Evolutionary conservation across 2,888 invertebrate species (phyloP).

Genomic region (Automeris io): DNA sequence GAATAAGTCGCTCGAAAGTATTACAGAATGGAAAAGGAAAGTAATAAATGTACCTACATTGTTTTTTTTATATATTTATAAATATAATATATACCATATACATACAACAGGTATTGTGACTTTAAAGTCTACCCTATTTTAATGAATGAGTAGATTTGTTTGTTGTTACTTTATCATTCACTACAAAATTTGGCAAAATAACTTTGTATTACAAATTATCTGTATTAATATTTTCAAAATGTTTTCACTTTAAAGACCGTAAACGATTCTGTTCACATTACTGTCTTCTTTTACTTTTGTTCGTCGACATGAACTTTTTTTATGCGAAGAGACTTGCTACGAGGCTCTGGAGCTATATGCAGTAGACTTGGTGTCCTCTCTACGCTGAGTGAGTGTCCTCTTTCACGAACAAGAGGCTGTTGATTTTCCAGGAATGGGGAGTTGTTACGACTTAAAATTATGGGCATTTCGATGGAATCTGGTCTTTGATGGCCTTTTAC

Average conservation of each 20-base stretch:
- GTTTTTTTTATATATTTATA: no score
- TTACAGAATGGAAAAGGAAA: no score
- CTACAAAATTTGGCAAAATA: slow-evolving; percentile 14
- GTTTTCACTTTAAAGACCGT: no score
- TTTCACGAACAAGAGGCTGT: slow-evolving; percentile 36
- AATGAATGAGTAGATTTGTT: no score
- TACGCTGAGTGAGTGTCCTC: slow-evolving; percentile 55
- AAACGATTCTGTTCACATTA: slow-evolving; percentile 5
- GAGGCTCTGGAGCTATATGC: slow-evolving; percentile 40
- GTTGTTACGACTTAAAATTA: slow-evolving; percentile 33
- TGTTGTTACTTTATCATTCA: background rate
- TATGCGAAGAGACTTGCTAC: slow-evolving; percentile 63
- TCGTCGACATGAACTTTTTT: slow-evolving; percentile 38
- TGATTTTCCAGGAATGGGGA: slow-evolving; percentile 28
- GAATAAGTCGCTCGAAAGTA: no score
- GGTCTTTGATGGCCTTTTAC: slow-evolving; percentile 33
- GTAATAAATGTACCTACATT: no score
- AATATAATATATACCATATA: no score
- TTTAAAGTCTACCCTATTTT: no score
- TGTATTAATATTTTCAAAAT: slow-evolving; percentile 27
- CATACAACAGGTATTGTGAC: no score
- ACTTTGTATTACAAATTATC: slow-evolving; percentile 38
- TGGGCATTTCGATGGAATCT: slow-evolving; percentile 37
- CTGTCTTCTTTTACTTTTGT: slow-evolving; percentile 24
- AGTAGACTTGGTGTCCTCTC: slow-evolving; percentile 46